Evolutionary conservation across 2,888 invertebrate species (phyloP).

Genomic region (Augochlorella aurata): DNA sequence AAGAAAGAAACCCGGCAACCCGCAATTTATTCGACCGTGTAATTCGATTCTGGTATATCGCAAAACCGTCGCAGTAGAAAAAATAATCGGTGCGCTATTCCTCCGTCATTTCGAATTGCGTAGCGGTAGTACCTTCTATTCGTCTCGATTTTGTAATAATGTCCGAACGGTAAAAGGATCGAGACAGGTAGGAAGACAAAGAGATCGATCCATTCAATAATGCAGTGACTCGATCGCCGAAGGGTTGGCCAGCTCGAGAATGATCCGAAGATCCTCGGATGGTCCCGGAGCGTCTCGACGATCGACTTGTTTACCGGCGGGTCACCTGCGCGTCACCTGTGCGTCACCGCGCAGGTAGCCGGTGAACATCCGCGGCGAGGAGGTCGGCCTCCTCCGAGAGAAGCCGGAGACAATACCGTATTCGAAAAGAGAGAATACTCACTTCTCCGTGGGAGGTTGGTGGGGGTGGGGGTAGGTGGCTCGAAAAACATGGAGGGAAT

Average conservation of each 20-base stretch:
- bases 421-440: slow-evolving; percentile 56
- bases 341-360: slow-evolving; percentile 66
- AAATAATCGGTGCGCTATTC: neutral
- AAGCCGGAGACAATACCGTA: slow-evolving; percentile 1
- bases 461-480: neutral
- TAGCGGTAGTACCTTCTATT: neutral
- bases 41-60: slow-evolving; percentile 8
- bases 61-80: neutral
- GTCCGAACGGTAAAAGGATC: neutral
- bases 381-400: slow-evolving; percentile 21
- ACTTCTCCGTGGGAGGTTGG: slow-evolving; percentile 68
- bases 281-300: slow-evolving; percentile 31
- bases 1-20: neutral
- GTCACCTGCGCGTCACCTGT: slow-evolving; percentile 70
- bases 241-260: neutral
- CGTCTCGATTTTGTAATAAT: neutral
- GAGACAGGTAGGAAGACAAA: neutral
- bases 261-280: slow-evolving; percentile 11
- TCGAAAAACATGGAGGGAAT: slow-evolving; percentile 12
- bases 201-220: neutral
- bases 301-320: slow-evolving; percentile 55
- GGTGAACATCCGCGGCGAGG: slow-evolving; percentile 43
- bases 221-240: neutral
- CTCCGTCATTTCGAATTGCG: neutral
- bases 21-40: slow-evolving; percentile 6